phyloP scores from a whole-genome alignment of 2,888 invertebrate genomes.

The Agonum fuliginosum region DNA sequence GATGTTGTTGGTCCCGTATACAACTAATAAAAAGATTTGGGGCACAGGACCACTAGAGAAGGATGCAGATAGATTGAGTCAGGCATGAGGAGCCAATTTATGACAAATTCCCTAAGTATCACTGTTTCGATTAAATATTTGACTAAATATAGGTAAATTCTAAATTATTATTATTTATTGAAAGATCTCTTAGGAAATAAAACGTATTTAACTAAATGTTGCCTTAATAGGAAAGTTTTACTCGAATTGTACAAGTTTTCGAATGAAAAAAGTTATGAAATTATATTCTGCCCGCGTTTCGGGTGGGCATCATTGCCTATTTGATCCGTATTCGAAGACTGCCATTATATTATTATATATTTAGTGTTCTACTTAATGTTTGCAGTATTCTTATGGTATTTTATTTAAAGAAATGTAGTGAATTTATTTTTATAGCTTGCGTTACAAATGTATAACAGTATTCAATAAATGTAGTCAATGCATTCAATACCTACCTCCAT shows the following conservation, averaged over 20 bases:
- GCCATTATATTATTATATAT: constrained; percentile 22
- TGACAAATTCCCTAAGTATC: background rate
- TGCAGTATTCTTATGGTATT: constrained; percentile 53
- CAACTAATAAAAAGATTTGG: constrained; percentile 80
- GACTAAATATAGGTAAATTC: background rate
- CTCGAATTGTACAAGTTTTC: background rate
- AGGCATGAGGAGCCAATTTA: background rate
- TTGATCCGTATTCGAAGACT: constrained; percentile 30
- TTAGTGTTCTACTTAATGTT: constrained; percentile 2
- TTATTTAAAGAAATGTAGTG: constrained; percentile 16
- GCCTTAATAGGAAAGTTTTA: background rate
- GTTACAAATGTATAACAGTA: constrained; percentile 52
- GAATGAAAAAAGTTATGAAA: too few relatives aligned
- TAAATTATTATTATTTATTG: constrained; percentile 2
- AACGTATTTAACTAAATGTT: background rate
- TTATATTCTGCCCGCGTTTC: too few relatives aligned
- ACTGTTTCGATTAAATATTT: background rate
- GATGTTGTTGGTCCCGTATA: constrained; percentile 80
- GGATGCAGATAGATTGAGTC: constrained; percentile 67
- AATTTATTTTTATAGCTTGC: constrained; percentile 54
- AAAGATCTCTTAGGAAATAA: background rate
- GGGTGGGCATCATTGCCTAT: too few relatives aligned
- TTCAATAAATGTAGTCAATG: constrained; percentile 18
- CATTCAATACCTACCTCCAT: background rate
- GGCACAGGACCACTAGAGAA: constrained; percentile 74